Percentiles rank a stretch among this genome's conserved stretches.
These are phyloP conservation scores for Hippocampus mohnikei DNA, from an alignment of 2,113 vertebrate genomes.

Conservation along the genomic window DNA sequence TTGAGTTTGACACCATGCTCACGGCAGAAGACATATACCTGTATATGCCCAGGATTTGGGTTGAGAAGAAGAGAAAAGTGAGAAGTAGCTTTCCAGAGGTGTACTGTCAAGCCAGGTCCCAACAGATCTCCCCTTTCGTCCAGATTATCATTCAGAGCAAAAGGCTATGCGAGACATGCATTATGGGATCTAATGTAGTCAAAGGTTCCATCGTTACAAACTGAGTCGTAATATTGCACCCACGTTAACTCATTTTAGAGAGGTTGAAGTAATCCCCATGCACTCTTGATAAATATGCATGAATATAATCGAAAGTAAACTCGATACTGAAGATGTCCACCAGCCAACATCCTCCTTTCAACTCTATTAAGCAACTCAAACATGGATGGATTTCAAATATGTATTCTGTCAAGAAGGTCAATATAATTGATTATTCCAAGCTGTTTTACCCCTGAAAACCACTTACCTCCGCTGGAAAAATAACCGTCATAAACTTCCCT, in stretches of 20 bases:
- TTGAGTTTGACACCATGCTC: too few relatives aligned
- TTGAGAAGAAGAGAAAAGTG: background rate
- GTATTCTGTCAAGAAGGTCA: background rate
- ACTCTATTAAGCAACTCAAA: background rate
- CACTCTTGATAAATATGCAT: background rate
- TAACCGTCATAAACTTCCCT: background rate
- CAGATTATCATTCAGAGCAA: background rate
- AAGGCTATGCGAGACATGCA: background rate
- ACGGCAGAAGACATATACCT: too few relatives aligned
- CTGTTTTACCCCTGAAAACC: background rate
- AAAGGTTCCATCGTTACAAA: background rate
- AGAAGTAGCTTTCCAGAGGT: background rate
- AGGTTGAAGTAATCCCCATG: slow-evolving; percentile 1
- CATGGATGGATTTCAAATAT: background rate
- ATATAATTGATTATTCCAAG: background rate
- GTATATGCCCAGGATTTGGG: background rate
- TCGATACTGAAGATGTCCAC: background rate
- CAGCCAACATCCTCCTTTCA: background rate
- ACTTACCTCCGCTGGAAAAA: background rate
- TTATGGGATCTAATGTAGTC: background rate
- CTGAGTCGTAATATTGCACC: background rate
- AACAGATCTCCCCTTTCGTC: background rate
- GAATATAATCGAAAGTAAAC: background rate
- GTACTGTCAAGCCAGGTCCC: background rate
- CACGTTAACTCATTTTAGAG: background rate